Evolutionary conservation across 2,888 invertebrate species (phyloP), one percentile per base, ranked within the genome.

Genomic region (Eristalis tenax): DNA sequence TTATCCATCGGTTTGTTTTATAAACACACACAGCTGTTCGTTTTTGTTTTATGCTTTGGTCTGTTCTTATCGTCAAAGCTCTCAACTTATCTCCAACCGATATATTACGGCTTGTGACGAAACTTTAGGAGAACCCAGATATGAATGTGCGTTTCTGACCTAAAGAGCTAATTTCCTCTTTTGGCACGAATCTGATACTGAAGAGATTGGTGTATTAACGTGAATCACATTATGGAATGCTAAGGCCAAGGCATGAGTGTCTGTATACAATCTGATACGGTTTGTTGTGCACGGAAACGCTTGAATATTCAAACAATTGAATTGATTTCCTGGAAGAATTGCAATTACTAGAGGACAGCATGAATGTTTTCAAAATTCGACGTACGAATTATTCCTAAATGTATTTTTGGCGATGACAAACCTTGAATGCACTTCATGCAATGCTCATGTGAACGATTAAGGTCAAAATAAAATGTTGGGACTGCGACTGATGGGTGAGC

Each of bases 21-120:
- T 77, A 50, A 81, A 74, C 59, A 65, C 77, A 74, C 59, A 65
- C 77, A 77, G 57, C 10, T 81, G 76, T 43, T 50, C 59, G 61
- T 43, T 69, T 32, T 65, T 70, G 59, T 32, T 66, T 40, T 56
- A 1, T 56, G 56, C 40, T 50, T 50, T 23, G 32, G 50, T 15
- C 13, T 23, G 64, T 22, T 40, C 66, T 35, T 73, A 76, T 83
- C 79, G 68, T 22, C 0, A 26, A n/a, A 56, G 2, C 6, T n/a
- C 4, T 74, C 38, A 57, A 11, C 38, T 80, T 80, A 56, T 75
- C 70, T 75, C 23, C 23, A 11, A 26, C 22, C 66, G 65, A 79
- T 18, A 50, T 18, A 18, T n/a, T 23, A 65, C 23, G 35, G n/a
- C 18, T 40, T 40, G 61, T 68, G 40, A 68, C 43, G 73, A 63